These are phyloP conservation scores for Onychomys torridus DNA, from an alignment of 2,797 vertebrate genomes.

Conservation along the genomic window DNA sequence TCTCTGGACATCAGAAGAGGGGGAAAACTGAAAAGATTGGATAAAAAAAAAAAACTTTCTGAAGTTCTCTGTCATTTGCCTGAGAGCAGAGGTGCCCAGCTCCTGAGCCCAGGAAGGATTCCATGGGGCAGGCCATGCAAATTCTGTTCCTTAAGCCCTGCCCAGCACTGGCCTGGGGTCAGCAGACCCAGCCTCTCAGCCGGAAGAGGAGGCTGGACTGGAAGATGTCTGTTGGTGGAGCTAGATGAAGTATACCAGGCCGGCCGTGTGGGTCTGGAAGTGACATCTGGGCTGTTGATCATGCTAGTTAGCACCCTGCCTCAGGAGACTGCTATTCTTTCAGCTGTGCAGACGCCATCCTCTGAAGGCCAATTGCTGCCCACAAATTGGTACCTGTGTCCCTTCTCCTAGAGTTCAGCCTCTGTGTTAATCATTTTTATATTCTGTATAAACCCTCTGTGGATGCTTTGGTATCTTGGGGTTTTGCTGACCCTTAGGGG, in stretches of 20 bases:
- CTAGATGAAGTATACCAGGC: fast-evolving
- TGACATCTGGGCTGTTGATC: neutral
- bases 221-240: neutral
- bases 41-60: no score
- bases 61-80: neutral
- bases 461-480: neutral
- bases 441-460: neutral
- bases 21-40: neutral
- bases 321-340: neutral
- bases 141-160: neutral
- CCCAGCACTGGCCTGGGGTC: neutral
- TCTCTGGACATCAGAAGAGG: neutral
- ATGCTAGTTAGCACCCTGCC: neutral
- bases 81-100: neutral
- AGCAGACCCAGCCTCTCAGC: neutral
- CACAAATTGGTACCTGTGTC: neutral
- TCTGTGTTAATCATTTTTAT: neutral
- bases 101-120: neutral
- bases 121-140: no score
- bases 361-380: neutral
- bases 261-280: neutral
- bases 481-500: neutral
- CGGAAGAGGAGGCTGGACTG: neutral
- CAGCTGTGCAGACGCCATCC: neutral
- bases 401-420: neutral